Evolutionary conservation across 1,140 invertebrate genomes (phyloP), one percentile per base, ranked within the genome.

Genomic region (Macrosteles quadrilineatus): DNA sequence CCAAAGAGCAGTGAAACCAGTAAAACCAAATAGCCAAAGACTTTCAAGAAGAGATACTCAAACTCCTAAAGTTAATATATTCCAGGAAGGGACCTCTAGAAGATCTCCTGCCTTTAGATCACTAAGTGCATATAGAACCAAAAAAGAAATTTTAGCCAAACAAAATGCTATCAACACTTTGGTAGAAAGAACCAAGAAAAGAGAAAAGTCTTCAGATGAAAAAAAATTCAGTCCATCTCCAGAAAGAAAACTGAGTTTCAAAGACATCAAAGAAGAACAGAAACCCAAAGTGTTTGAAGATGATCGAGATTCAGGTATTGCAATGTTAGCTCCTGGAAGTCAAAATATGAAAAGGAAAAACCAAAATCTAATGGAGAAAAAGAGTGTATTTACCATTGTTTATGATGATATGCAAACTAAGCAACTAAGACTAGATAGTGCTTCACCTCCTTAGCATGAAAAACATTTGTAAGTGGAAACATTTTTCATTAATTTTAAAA

Each of bases 351-450:
- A 66, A 30, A 68, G 59, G 62, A 87, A 75, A 79, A 87, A 74
- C 85, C 78, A 91, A 75, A 88, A 91, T 55, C 88, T 95, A 70
- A 86, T 94, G 25, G 92, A 95, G 75, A 96, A 95, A 81, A 95
- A 95, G 77, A 95, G 93, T 78, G 88, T 96, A n/a, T 96, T 96
- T 75, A 94, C 93, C 0, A 96, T 96, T 73, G 93, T 93, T 1
- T 96, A 96, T 76, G 92, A 93, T 77, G 93, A 94, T 76, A 91
- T 95, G 75, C 85, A 88, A 53, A 89, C 88, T 0, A 84, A 84
- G 50, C 85, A 88, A 67, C 76, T 88, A 4, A 80, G 69, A 65
- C 68, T 72, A 27, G 70, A 75, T 43, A 71, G 67, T 66, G 68
- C 68, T 36, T 70, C 73, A 53, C 71, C 71, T 14, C 62, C 69